Percentiles rank a stretch among this genome's conserved stretches.
phyloP scores from a whole-genome alignment of 1,140 invertebrate genomes.

The Ostrea denselamellosa region DNA sequence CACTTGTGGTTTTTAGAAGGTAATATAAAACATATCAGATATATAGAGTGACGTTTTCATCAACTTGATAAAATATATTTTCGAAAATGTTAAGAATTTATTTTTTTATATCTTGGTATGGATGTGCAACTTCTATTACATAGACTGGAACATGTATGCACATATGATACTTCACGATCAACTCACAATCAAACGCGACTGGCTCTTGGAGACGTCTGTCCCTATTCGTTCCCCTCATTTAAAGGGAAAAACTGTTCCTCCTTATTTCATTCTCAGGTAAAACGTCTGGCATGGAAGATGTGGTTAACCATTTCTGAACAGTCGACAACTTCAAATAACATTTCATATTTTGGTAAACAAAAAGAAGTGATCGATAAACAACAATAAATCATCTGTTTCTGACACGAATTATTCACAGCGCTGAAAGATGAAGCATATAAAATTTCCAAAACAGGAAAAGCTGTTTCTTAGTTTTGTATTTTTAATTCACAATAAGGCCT shows the following conservation, averaged over 20 bases:
- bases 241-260: background rate
- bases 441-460: constrained; percentile 32
- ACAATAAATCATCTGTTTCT: background rate
- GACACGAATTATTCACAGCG: background rate
- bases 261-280: background rate
- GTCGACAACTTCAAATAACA: background rate
- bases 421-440: constrained; percentile 38
- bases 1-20: too few relatives aligned
- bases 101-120: too few relatives aligned
- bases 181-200: too few relatives aligned
- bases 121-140: too few relatives aligned
- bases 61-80: too few relatives aligned
- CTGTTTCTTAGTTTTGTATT: background rate
- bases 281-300: background rate
- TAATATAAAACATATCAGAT: too few relatives aligned
- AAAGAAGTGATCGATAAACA: constrained; percentile 1
- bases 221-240: too few relatives aligned
- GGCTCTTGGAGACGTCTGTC: too few relatives aligned
- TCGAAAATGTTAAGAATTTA: too few relatives aligned
- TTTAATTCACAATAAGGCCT: background rate
- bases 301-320: background rate
- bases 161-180: too few relatives aligned
- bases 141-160: too few relatives aligned
- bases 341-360: background rate
- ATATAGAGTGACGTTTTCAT: too few relatives aligned